Evolutionary conservation across 2,113 vertebrate species (phyloP).

Genomic region (Eptesicus fuscus): DNA sequence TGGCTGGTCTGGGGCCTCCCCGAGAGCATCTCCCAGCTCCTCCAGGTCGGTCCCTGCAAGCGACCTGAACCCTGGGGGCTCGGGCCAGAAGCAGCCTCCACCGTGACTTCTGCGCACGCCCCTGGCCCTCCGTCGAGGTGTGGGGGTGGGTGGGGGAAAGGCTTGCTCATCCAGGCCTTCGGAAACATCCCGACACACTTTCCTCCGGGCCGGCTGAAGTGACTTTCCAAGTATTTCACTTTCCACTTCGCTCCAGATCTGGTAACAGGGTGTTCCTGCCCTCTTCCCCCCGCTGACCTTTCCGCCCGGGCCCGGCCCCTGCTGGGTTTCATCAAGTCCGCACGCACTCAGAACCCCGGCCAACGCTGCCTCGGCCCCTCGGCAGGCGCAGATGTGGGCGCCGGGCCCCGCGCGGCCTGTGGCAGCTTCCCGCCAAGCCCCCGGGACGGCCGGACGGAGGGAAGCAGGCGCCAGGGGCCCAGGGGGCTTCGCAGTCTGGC

Average conservation of each 20-base stretch:
- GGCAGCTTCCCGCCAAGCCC: fast-evolving
- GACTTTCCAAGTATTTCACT: slow-evolving; percentile 68
- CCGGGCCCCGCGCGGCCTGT: not conserved
- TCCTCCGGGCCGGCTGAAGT: slow-evolving; percentile 51
- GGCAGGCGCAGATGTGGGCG: not conserved
- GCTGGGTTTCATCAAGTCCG: not conserved
- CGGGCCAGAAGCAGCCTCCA: not conserved
- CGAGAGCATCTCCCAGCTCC: not conserved
- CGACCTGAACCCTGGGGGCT: not conserved
- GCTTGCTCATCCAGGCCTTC: slow-evolving; percentile 57
- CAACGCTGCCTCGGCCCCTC: not conserved
- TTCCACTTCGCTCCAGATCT: slow-evolving; percentile 69
- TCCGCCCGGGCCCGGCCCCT: slow-evolving; percentile 32
- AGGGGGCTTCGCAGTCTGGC: not conserved
- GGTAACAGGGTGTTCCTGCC: slow-evolving; percentile 68
- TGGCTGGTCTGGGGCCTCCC: not conserved
- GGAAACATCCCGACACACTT: slow-evolving; percentile 62
- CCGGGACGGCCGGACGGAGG: fast-evolving
- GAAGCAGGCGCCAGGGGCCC: not conserved
- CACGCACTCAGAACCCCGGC: not conserved
- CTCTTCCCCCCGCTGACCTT: slow-evolving; percentile 60
- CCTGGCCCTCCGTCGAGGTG: slow-evolving; percentile 8
- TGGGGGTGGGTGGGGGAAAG: slow-evolving; percentile 55
- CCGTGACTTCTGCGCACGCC: not conserved
- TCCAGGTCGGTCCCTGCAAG: not conserved